Conservation (phyloP, 2,113 vertebrate genomes). For the Orientallactaga bullata region DNA sequence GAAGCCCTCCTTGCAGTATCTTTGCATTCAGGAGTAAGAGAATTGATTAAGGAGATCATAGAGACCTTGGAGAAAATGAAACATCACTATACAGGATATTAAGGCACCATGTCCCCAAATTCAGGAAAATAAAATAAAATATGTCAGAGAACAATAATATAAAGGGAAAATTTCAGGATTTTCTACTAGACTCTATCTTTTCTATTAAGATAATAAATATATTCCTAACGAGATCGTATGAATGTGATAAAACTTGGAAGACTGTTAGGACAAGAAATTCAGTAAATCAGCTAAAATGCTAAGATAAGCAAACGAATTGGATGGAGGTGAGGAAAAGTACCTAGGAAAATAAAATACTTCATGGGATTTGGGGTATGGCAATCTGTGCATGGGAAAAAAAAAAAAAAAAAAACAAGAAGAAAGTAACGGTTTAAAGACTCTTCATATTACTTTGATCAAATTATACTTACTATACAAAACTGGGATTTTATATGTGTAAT, state of each 20-base stretch:
- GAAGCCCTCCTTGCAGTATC: neutral
- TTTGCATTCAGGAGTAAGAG: neutral
- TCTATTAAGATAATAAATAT: neutral
- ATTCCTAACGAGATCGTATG: neutral
- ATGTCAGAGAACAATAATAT: neutral
- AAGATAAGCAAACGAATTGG: slow-evolving; percentile 27
- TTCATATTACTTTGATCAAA: neutral
- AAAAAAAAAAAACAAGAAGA: neutral
- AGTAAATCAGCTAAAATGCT: neutral
- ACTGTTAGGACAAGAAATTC: neutral
- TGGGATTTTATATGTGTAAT: neutral
- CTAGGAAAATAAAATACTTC: neutral
- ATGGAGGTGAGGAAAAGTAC: neutral
- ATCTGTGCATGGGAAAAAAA: neutral
- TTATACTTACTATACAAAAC: neutral
- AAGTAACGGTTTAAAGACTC: neutral
- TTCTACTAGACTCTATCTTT: neutral
- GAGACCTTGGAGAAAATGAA: slow-evolving; percentile 43
- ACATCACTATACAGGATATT: neutral
- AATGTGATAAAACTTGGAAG: neutral
- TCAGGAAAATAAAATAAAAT: slow-evolving; percentile 45
- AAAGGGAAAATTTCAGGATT: neutral
- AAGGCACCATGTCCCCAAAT: neutral
- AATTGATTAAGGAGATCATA: neutral
- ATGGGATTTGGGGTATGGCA: neutral